Conservation (phyloP, 2,113 vertebrate species). For the Oreocharis arfaki region DNA sequence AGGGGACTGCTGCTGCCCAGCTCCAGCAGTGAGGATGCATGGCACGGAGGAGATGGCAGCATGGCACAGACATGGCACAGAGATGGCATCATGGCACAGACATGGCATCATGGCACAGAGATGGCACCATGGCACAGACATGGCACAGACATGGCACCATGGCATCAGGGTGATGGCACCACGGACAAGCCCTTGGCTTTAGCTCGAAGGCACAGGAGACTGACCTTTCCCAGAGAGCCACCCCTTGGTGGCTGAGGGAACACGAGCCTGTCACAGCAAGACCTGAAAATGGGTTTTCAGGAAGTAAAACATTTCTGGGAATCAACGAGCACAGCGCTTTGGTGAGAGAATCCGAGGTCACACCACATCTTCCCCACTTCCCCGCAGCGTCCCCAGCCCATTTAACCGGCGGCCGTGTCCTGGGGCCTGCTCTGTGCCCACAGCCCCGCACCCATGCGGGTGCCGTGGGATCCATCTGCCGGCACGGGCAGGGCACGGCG, state of each 20-base stretch:
- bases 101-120: too few relatives aligned
- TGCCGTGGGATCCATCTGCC: neutral
- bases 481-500: neutral
- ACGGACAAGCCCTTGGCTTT: neutral
- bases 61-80: too few relatives aligned
- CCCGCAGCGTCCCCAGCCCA: neutral
- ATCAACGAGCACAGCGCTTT: neutral
- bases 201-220: neutral
- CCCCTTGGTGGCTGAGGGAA: too few relatives aligned
- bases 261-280: rapidly evolving
- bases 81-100: neutral
- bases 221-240: neutral
- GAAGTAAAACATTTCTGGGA: neutral
- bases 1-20: neutral
- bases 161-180: neutral
- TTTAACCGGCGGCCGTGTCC: rapidly evolving
- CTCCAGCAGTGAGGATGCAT: rapidly evolving
- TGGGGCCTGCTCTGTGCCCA: rapidly evolving
- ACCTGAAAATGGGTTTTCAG: neutral
- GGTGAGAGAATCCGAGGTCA: neutral
- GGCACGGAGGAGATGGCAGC: neutral
- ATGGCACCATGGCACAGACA: neutral
- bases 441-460: rapidly evolving
- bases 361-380: rapidly evolving
- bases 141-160: neutral